Evolutionary conservation across 2,888 invertebrate species (phyloP), one percentile per base, ranked within the genome.

Genomic region (Galerucella pusilla): DNA sequence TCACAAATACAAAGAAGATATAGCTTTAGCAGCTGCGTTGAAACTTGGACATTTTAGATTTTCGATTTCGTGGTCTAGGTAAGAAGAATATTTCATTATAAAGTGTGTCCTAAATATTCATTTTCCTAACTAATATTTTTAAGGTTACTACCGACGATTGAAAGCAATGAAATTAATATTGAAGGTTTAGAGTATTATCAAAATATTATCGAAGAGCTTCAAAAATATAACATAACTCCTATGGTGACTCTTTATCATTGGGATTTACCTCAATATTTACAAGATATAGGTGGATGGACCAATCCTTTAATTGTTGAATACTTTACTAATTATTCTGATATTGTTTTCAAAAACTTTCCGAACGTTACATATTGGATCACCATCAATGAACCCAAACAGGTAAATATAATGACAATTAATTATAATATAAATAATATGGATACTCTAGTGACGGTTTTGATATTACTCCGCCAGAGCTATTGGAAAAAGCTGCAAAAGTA

Each of bases 1-100:
- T 85, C 91, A 93, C 85, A 89, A 88, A 80, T 91, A 90, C 84
- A 88, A 89, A 80, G 90, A 91, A 54, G 94, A 94, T 80, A 90
- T 93, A 0, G 82, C 85, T 42, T 83, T 92, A 65, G 81, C 93
- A 72, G 89, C 88, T 72, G 83, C 89, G 20, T 85, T 93, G 0
- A 91, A 91, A 0, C 89, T 90, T 2, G 80, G 86, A 69, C 89
- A 88, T 83, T 92, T 92, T 84, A 87, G 91, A 74, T 78, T 81
- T 72, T 80, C 80, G 2, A 63, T 83, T 61, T 81, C 84, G 7
- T 83, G 83, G 82, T 71, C 81, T 2, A 73, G 73, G 73, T 73
- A 66, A 7, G 59, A 16, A 25, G 2, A 60, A 11, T 25, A 12
- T 28, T 20, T 28, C 5, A 49, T 49, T 11, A n/a, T n/a, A 45